phyloP scores from a whole-genome alignment of 2,888 invertebrate genomes.

The Eudasyphora cyanicolor region DNA sequence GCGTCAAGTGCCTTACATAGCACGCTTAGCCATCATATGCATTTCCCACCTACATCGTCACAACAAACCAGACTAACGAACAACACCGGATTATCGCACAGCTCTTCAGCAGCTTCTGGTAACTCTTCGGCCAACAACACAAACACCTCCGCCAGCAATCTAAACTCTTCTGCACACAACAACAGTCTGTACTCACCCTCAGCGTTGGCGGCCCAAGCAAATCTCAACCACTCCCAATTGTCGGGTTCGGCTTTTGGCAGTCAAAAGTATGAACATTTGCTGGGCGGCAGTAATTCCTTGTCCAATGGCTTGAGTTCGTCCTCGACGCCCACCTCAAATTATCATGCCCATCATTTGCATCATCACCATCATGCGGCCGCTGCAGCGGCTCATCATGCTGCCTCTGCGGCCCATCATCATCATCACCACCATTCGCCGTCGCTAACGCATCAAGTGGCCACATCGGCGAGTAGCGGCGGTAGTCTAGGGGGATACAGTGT shows the following conservation, averaged over 20 bases:
- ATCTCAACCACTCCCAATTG: slow-evolving; percentile 59
- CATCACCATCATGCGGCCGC: slow-evolving; percentile 67
- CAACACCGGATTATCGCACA: slow-evolving; percentile 57
- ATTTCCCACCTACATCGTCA: slow-evolving; percentile 67
- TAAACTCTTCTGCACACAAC: slow-evolving; percentile 38
- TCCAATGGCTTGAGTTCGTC: slow-evolving; percentile 70
- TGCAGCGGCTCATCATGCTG: slow-evolving; percentile 68
- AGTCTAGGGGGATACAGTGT: slow-evolving; percentile 69
- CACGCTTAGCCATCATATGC: slow-evolving; percentile 68
- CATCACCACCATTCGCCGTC: slow-evolving; percentile 65
- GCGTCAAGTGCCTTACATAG: slow-evolving; percentile 67
- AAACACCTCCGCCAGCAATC: slow-evolving; percentile 48
- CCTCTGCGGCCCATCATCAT: slow-evolving; percentile 67
- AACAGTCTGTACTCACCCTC: slow-evolving; percentile 74
- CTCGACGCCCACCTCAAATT: slow-evolving; percentile 76
- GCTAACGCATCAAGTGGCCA: slow-evolving; percentile 67
- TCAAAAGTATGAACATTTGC: slow-evolving; percentile 73
- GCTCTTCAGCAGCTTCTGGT: slow-evolving; percentile 45
- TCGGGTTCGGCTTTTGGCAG: slow-evolving; percentile 68
- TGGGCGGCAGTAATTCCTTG: slow-evolving; percentile 56
- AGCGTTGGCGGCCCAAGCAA: slow-evolving; percentile 63
- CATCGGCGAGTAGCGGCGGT: slow-evolving; percentile 57
- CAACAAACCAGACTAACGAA: slow-evolving; percentile 68
- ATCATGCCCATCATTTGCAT: slow-evolving; percentile 70
- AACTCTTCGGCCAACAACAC: not conserved